Evolutionary conservation across 2,113 vertebrate species (phyloP).

Genomic region (Channa argus): DNA sequence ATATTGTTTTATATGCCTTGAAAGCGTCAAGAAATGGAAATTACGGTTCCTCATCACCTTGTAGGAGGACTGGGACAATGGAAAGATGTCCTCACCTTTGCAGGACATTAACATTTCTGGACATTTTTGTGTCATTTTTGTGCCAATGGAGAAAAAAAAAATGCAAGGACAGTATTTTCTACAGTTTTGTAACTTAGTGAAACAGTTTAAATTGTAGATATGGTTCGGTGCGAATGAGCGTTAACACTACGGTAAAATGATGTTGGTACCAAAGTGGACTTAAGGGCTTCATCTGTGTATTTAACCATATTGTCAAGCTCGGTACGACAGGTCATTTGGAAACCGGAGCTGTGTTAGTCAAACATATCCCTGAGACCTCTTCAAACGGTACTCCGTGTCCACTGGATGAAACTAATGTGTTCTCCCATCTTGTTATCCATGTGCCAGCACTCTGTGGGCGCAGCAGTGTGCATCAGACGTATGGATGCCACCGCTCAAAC

Average conservation of each 20-base stretch:
- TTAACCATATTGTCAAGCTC: not conserved
- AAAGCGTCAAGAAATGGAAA: slow-evolving; percentile 30
- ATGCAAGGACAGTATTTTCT: slow-evolving; percentile 51
- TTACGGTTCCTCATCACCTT: not conserved
- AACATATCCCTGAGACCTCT: not conserved
- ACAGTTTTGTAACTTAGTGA: slow-evolving; percentile 40
- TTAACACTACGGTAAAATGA: slow-evolving; percentile 10
- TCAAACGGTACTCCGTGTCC: slow-evolving; percentile 33
- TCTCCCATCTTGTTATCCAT: not conserved
- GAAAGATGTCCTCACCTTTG: slow-evolving; percentile 15
- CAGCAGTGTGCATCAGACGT: not conserved
- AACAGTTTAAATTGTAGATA: slow-evolving; percentile 28
- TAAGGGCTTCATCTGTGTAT: slow-evolving; percentile 18
- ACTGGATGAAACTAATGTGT: slow-evolving; percentile 12
- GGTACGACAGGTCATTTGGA: slow-evolving; percentile 54
- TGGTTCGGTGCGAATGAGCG: slow-evolving; percentile 19
- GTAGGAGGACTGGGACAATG: slow-evolving; percentile 21
- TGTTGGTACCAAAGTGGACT: slow-evolving; percentile 46
- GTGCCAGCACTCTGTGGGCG: slow-evolving; percentile 9
- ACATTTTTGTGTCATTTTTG: slow-evolving; percentile 27
- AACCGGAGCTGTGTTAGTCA: not conserved
- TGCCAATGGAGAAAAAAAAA: slow-evolving; percentile 15
- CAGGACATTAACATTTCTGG: slow-evolving; percentile 19
- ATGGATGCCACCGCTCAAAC: slow-evolving; percentile 6
- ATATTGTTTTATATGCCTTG: slow-evolving; percentile 48